These are phyloP conservation scores for Pseudococcus viburni DNA, from an alignment of 2,888 invertebrate species.

Conservation along the genomic window DNA sequence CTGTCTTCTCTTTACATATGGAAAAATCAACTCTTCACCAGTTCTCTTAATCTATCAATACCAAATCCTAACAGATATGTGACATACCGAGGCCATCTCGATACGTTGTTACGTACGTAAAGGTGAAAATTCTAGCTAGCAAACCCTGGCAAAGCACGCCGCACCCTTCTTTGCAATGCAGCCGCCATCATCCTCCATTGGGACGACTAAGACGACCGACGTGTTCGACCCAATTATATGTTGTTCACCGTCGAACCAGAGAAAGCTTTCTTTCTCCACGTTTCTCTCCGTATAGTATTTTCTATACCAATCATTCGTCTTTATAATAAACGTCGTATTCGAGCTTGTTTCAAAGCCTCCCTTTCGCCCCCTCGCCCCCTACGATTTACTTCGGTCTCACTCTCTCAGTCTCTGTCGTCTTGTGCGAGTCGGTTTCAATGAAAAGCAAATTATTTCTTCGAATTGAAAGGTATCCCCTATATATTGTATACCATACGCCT, in stretches of 20 bases:
- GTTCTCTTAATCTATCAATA: no score
- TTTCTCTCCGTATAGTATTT: neutral
- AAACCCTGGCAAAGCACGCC: neutral
- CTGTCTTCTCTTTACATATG: no score
- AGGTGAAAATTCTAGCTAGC: no score
- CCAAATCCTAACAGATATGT: no score
- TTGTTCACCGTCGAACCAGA: constrained; percentile 9
- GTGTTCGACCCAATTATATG: constrained; percentile 36
- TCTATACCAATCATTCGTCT: constrained; percentile 3
- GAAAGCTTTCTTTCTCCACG: neutral
- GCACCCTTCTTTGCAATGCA: no score
- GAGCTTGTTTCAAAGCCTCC: constrained; percentile 1
- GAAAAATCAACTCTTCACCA: no score
- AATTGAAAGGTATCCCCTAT: constrained; percentile 1
- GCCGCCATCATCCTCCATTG: neutral
- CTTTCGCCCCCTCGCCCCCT: neutral
- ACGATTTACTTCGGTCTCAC: neutral
- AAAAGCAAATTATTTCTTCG: neutral
- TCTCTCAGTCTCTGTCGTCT: neutral
- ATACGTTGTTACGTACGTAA: no score
- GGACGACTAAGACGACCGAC: constrained; percentile 12
- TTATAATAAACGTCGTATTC: neutral
- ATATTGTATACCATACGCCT: neutral
- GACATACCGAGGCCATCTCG: no score
- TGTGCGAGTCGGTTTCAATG: neutral